These are phyloP conservation scores for Microdon myrmicae DNA, from an alignment of 2,888 invertebrate species.

Conservation along the genomic window DNA sequence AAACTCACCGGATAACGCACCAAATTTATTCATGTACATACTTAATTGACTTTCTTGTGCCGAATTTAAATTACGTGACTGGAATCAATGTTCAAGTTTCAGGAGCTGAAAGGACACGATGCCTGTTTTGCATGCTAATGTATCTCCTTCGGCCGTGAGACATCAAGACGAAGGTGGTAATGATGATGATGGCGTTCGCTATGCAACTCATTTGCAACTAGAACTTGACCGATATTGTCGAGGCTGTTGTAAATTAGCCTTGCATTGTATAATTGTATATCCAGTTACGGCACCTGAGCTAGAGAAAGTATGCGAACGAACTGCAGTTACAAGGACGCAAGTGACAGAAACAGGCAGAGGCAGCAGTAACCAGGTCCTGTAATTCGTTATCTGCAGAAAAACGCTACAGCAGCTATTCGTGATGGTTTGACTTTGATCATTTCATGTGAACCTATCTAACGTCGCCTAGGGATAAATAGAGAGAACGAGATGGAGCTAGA, in stretches of 20 bases:
- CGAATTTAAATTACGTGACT: slow-evolving; percentile 51
- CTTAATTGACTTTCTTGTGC: slow-evolving; percentile 47
- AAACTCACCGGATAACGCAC: slow-evolving; percentile 43
- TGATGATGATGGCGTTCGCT: slow-evolving; percentile 37
- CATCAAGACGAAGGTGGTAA: slow-evolving; percentile 27
- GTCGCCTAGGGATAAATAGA: slow-evolving; percentile 13
- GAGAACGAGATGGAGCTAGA: neutral
- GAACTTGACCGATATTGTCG: slow-evolving; percentile 27
- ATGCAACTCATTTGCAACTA: slow-evolving; percentile 12
- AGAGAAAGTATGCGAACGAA: slow-evolving; percentile 46
- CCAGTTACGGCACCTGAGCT: slow-evolving; percentile 41
- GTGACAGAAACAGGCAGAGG: slow-evolving; percentile 39
- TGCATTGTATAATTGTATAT: slow-evolving; percentile 51
- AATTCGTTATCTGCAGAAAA: slow-evolving; percentile 44
- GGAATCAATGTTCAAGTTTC: slow-evolving; percentile 43
- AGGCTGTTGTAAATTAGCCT: slow-evolving; percentile 49
- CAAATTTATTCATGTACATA: slow-evolving; percentile 52
- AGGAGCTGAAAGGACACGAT: slow-evolving; percentile 18
- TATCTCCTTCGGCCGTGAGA: slow-evolving; percentile 11
- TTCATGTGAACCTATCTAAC: slow-evolving; percentile 42
- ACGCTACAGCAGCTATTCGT: slow-evolving; percentile 13
- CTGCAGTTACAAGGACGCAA: slow-evolving; percentile 42
- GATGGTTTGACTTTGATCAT: slow-evolving; percentile 34
- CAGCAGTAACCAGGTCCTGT: slow-evolving; percentile 36
- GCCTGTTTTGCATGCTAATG: slow-evolving; percentile 46